Base-by-base conservation (phyloP, 53 echinoderm and acorn worm genomes). In the Glandiceps talaboti region DNA sequence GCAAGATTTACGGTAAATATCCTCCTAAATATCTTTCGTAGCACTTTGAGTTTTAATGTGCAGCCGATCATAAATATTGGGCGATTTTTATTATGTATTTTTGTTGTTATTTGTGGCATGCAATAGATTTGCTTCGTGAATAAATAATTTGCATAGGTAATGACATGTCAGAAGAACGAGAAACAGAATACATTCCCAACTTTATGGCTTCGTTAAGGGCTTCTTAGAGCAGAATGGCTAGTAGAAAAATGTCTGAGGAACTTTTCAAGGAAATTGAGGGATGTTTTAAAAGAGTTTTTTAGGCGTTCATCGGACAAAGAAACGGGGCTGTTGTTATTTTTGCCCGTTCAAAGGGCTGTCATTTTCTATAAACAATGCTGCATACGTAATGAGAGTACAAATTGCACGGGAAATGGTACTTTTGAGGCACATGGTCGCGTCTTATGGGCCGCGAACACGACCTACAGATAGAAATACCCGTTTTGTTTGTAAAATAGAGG, bases 91-190 rank as follows among this genome's bases (percentile, higher is more conserved):
- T 78, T 90, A 90, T 94, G 92, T 88, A 90, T 92, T 92, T 89
- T 94, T 94, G 94, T 94, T 94, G 94, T 94, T 94, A 92, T 94
- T 94, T 94, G 92, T 94, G 92, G 84, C 90, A 86, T 88, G 81
- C 91, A 90, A 92, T 90, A 86, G 88, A 85, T 89, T 92, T 94
- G 64, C 90, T 92, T 83, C 84, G 88, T 88, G 90, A 85, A 94
- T 94, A 94, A 92, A 94, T 92, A 94, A 94, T 94, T 94, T 92
- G 94, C 94, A 94, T 94, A 92, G 92, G 64, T 80, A 85, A 85
- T 45, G 64, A 45, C 64, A 45, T 45, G 64, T 45, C 64, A 45
- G 64, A 45, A 45, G 64, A 45, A 12, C 64, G 64, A 20, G 20
- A 45, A 45, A 45, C 64, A 45, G 64, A 45, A 45, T 45, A 45